These are phyloP conservation scores for Heliconius aoede DNA, from an alignment of 2,888 invertebrate species.

Conservation along the genomic window DNA sequence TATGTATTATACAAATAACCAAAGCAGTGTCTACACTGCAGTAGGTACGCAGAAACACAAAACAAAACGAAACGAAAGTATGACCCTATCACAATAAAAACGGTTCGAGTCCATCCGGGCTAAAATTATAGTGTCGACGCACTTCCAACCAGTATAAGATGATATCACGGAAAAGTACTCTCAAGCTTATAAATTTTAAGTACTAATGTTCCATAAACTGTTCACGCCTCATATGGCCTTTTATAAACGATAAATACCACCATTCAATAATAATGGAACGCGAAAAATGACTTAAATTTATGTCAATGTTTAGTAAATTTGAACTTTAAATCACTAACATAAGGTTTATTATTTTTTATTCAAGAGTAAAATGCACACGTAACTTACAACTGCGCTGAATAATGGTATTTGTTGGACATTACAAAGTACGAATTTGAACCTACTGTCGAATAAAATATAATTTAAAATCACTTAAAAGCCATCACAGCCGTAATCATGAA, in stretches of 20 bases:
- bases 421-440: conserved; percentile 61
- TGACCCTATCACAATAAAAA: conserved; percentile 82
- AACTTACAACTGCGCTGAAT: conserved; percentile 63
- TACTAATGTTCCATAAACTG: conserved; percentile 47
- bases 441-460: conserved; percentile 54
- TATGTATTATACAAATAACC: background rate
- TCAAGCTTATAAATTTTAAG: conserved; percentile 48
- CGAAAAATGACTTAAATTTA: conserved; percentile 55
- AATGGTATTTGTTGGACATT: conserved; percentile 64
- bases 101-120: conserved; percentile 78
- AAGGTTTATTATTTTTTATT: conserved; percentile 54
- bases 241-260: conserved; percentile 58
- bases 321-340: conserved; percentile 46
- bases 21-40: background rate
- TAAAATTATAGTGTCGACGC: conserved; percentile 81
- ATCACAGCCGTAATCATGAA: conserved; percentile 25
- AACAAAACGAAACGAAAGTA: conserved; percentile 70
- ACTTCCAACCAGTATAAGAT: conserved; percentile 61
- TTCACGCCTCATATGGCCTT: conserved; percentile 56
- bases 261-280: conserved; percentile 64
- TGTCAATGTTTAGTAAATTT: conserved; percentile 49
- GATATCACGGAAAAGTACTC: conserved; percentile 56
- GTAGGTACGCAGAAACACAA: conserved; percentile 61
- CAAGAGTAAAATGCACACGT: conserved; percentile 51
- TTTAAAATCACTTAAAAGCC: conserved; percentile 59